Percentiles rank a stretch among this genome's conserved stretches.
Evolutionary conservation across 2,888 invertebrate genomes (phyloP).

Genomic region (Dascillus cervinus): DNA sequence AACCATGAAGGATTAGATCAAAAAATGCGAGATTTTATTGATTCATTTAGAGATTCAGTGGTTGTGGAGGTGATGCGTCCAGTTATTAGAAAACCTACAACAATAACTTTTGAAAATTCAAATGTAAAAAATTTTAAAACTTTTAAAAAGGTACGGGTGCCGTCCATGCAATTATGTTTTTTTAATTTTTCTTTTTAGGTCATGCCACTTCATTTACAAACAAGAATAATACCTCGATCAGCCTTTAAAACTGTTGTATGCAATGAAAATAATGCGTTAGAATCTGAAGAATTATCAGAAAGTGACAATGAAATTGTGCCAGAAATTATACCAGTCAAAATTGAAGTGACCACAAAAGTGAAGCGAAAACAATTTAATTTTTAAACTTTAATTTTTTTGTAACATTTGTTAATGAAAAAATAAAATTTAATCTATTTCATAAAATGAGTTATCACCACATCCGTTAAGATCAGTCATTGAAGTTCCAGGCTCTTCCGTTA

Average conservation of each 20-base stretch:
- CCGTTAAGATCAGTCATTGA: conserved; percentile 5
- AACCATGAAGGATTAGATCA: too few relatives aligned
- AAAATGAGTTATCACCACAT: conserved; percentile 9
- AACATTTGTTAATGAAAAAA: too few relatives aligned
- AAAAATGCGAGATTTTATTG: too few relatives aligned
- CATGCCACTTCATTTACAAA: conserved; percentile 22
- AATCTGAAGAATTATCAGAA: conserved; percentile 4
- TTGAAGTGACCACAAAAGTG: neutral
- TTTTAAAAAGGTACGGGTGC: conserved; percentile 19
- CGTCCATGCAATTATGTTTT: too few relatives aligned
- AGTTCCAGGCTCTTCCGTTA: conserved; percentile 1
- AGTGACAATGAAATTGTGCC: neutral
- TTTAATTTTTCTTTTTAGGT: conserved; percentile 18
- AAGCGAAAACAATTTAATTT: too few relatives aligned
- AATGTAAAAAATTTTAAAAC: neutral
- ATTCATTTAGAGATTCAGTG: too few relatives aligned
- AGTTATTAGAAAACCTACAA: neutral
- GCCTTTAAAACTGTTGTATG: conserved; percentile 6
- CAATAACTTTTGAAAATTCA: neutral
- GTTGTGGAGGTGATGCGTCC: too few relatives aligned
- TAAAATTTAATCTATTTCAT: neutral
- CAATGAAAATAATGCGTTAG: conserved; percentile 1
- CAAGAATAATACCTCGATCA: conserved; percentile 18
- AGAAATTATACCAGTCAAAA: neutral
- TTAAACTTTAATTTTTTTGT: neutral